A percentile compares a stretch with the other conserved stretches of the same genome.
Conservation (phyloP, 2,797 vertebrate genomes). For the Gymnopithys bicolor region DNA sequence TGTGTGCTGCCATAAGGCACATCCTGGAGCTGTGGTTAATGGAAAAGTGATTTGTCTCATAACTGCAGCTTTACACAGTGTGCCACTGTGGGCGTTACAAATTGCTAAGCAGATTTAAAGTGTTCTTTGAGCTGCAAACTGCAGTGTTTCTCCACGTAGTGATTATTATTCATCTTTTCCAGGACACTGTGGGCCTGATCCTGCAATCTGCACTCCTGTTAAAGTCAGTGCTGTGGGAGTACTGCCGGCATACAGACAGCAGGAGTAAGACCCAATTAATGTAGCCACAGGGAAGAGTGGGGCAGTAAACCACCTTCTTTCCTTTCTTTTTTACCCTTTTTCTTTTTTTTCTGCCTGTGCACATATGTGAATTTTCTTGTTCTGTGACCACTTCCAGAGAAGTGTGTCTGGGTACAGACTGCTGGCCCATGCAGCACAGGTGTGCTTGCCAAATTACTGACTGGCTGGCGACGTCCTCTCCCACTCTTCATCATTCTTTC, state of each 20-base stretch:
- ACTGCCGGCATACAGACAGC: not conserved
- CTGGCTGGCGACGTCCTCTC: not conserved
- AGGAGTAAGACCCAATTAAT: slow-evolving; percentile 65
- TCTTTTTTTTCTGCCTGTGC: fast-evolving
- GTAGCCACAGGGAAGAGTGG: not conserved
- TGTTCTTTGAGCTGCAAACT: slow-evolving; percentile 67
- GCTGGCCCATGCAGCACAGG: not conserved
- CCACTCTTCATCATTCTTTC: not conserved
- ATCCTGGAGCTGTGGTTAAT: slow-evolving; percentile 31
- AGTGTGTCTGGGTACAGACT: not conserved
- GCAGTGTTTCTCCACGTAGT: slow-evolving; percentile 66
- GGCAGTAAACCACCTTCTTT: not conserved
- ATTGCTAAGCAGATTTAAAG: slow-evolving; percentile 73
- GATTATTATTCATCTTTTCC: slow-evolving; percentile 69
- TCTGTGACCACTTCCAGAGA: not conserved
- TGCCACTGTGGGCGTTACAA: slow-evolving; percentile 72
- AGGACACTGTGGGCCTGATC: slow-evolving; percentile 68
- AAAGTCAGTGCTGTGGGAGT: slow-evolving; percentile 52
- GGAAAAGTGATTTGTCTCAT: slow-evolving; percentile 72
- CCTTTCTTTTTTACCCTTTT: not conserved
- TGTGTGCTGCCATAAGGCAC: not conserved
- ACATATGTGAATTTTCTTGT: not conserved
- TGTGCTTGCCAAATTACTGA: not conserved
- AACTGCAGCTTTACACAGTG: slow-evolving; percentile 66
- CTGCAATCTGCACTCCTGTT: slow-evolving; percentile 67